Evolutionary conservation across 2,797 vertebrate species (phyloP), one percentile per base, ranked within the genome.

Genomic region (Coregonus suidteri): DNA sequence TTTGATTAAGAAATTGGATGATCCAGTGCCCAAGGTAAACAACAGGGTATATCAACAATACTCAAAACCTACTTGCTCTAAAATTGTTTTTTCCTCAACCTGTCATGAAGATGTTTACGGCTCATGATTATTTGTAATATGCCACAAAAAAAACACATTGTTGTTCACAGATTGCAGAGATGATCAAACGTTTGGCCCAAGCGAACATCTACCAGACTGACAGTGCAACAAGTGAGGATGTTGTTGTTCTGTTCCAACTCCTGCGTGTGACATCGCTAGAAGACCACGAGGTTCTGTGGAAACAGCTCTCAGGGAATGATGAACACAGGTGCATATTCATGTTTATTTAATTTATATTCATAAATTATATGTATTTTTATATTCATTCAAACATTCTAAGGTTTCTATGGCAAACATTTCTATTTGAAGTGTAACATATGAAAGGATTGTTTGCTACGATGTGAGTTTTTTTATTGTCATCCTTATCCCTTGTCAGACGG

Each of bases 241-340:
- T 89, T 25, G 82, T 96, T 18, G 90, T 95, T 74, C 82, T 96
- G 0, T 89, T 93, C 74, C 95, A 97, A n/a, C 92, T 97, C 34
- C 89, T 95, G 65, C 90, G 93, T 41, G 66, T 77, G 25, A 77
- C 83, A 30, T 91, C 90, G 0, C n/a, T 85, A 30, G 93, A 96
- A 20, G 75, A 82, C 74, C 74, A 97, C 0, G 93, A 95, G 11
- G 84, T 75, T 1, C 70, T 95, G 81, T 97, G 95, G 95, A 94
- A 85, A 71, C 90, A 96, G 1, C 78, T 93, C 66, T 83, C 85
- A 78, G 90, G 75, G 72, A 93, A 94, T 79, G 65, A 83, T 31
- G 93, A 91, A 34, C 77, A 94, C 68, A 96, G 95, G 96, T 95
- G 84, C 16, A 62, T 15, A 6, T 25, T 64, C 6, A 64, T 64